Evolutionary conservation across 2,113 vertebrate species (phyloP).

Genomic region (Nyctereutes procyonoides): DNA sequence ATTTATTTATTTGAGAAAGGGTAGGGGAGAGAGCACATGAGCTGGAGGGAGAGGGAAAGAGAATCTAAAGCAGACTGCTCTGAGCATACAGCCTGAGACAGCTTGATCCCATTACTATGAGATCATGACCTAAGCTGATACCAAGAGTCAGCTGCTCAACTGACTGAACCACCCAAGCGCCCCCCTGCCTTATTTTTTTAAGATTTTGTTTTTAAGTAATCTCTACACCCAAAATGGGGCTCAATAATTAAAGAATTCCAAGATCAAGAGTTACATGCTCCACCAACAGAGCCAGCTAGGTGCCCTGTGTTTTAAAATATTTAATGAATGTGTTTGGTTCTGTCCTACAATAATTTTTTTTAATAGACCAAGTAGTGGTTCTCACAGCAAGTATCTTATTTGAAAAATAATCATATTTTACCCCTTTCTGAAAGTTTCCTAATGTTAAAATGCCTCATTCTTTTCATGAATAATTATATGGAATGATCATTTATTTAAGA

Average conservation of each 20-base stretch:
- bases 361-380: not conserved
- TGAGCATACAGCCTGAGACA: too few species aligned
- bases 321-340: not conserved
- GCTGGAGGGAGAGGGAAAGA: too few species aligned
- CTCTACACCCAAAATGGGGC: not conserved
- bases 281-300: not conserved
- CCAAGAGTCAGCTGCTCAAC: too few species aligned
- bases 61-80: too few species aligned
- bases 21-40: too few species aligned
- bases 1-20: not conserved
- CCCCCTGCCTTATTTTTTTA: not conserved
- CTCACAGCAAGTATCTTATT: not conserved
- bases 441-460: not conserved
- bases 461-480: not conserved
- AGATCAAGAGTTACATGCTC: not conserved
- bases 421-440: not conserved
- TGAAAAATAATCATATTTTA: not conserved
- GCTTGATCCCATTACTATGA: too few species aligned
- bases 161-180: too few species aligned
- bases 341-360: not conserved
- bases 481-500: not conserved
- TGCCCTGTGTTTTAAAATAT: not conserved
- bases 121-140: too few species aligned
- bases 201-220: not conserved
- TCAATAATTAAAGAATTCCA: not conserved